phyloP scores from a whole-genome alignment of 2,113 vertebrate genomes.

The Eubucco bourcierii region DNA sequence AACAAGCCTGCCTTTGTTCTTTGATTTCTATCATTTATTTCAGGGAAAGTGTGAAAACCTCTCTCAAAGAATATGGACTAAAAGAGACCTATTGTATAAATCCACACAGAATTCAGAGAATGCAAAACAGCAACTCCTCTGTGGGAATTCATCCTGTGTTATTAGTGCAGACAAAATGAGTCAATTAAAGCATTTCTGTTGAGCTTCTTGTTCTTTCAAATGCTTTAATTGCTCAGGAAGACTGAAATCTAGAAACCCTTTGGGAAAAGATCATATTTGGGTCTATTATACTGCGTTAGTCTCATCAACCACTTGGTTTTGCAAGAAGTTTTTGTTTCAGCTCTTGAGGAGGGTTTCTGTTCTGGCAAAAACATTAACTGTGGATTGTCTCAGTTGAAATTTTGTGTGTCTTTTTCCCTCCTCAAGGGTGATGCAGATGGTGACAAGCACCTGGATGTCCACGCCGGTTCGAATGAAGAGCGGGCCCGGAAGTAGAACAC shows the following conservation, averaged over 20 bases:
- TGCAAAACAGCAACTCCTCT: slow-evolving; percentile 10
- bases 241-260: background rate
- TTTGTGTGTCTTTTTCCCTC: background rate
- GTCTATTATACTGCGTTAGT: background rate
- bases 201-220: slow-evolving; percentile 25
- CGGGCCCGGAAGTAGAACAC: slow-evolving; percentile 63
- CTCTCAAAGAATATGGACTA: background rate
- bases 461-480: slow-evolving; percentile 25
- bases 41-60: slow-evolving; percentile 18
- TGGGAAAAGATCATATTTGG: background rate
- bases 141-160: slow-evolving; percentile 33
- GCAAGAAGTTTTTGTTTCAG: background rate
- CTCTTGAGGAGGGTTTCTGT: slow-evolving; percentile 30
- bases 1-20: background rate
- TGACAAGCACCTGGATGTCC: slow-evolving; percentile 48
- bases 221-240: slow-evolving; percentile 33
- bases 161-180: slow-evolving; percentile 37
- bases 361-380: background rate
- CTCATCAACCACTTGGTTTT: background rate
- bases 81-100: slow-evolving; percentile 53
- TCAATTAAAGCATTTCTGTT: slow-evolving; percentile 43
- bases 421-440: slow-evolving; percentile 36
- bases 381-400: background rate
- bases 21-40: slow-evolving; percentile 13
- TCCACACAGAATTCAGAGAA: slow-evolving; percentile 31